Percentiles rank a stretch among this genome's conserved stretches.
These are phyloP conservation scores for Erebia ligea DNA, from an alignment of 2,888 invertebrate species.

Conservation along the genomic window DNA sequence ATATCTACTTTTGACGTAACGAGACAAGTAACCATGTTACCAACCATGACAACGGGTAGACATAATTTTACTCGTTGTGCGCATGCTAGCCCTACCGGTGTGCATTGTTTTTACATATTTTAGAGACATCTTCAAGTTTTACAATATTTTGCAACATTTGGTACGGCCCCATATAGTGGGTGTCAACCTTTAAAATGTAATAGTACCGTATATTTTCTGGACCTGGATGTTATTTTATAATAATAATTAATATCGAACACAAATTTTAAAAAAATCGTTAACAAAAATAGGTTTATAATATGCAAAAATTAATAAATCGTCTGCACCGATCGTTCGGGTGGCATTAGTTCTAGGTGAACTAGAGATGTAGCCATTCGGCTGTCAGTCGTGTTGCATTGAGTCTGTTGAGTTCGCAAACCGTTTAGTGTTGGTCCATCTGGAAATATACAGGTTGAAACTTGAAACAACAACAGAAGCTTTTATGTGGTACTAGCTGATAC, in stretches of 20 bases:
- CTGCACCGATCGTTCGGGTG: conserved; percentile 2
- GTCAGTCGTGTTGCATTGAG: conserved; percentile 47
- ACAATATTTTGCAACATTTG: not conserved
- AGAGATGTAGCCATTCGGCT: conserved; percentile 52
- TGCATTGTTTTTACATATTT: not conserved
- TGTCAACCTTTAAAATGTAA: conserved; percentile 6
- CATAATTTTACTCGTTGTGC: too few relatives aligned
- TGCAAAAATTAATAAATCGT: conserved; percentile 62
- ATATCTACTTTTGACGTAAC: too few relatives aligned
- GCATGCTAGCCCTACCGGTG: too few relatives aligned
- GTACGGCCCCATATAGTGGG: conserved; percentile 20
- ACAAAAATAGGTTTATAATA: conserved; percentile 73
- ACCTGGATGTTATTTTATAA: conserved; percentile 35
- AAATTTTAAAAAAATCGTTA: conserved; percentile 67
- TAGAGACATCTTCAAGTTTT: not conserved
- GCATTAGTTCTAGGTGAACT: conserved; percentile 38
- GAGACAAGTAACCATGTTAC: too few relatives aligned
- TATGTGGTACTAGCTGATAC: not conserved
- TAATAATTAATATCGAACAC: conserved; percentile 61
- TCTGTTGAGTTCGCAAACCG: conserved; percentile 44
- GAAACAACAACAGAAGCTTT: not conserved
- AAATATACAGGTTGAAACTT: conserved; percentile 39
- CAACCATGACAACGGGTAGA: too few relatives aligned
- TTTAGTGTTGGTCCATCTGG: conserved; percentile 80
- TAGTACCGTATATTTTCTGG: not conserved